Conservation (phyloP, 2,797 vertebrate species). For the Anguilla anguilla region DNA sequence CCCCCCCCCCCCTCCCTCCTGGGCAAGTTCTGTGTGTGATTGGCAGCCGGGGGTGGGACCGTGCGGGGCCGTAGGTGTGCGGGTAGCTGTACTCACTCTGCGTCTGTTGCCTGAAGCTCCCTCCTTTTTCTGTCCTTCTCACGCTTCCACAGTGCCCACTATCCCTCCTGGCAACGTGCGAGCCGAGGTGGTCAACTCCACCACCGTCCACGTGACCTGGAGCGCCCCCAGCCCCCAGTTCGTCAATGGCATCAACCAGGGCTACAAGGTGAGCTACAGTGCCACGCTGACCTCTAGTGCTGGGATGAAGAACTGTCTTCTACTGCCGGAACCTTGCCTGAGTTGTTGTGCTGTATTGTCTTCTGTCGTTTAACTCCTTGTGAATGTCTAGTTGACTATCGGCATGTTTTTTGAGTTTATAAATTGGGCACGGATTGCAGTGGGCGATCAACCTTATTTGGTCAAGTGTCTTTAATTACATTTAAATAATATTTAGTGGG, state of each 20-base stretch:
- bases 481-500: slow-evolving; percentile 34
- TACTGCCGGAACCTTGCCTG: no score
- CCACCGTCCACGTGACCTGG: slow-evolving; percentile 94
- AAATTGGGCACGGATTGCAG: neutral
- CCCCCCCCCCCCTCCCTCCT: neutral
- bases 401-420: neutral
- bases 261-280: slow-evolving; percentile 86
- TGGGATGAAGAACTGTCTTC: slow-evolving; percentile 39
- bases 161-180: slow-evolving; percentile 92
- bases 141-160: slow-evolving; percentile 84
- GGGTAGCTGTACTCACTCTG: neutral
- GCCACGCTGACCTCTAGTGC: slow-evolving; percentile 68
- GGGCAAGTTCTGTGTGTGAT: neutral
- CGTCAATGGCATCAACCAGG: slow-evolving; percentile 98
- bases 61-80: neutral
- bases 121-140: neutral
- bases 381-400: neutral
- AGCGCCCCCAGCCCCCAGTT: slow-evolving; percentile 97
- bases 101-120: neutral
- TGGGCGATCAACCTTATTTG: neutral
- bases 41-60: neutral
- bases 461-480: slow-evolving; percentile 26
- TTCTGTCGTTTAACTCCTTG: neutral
- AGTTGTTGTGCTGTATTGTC: neutral
- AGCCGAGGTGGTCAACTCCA: slow-evolving; percentile 90